Evolutionary conservation across 2,113 vertebrate genomes (phyloP), one percentile per base, ranked within the genome.

Genomic region (Atlantisia rogersi): DNA sequence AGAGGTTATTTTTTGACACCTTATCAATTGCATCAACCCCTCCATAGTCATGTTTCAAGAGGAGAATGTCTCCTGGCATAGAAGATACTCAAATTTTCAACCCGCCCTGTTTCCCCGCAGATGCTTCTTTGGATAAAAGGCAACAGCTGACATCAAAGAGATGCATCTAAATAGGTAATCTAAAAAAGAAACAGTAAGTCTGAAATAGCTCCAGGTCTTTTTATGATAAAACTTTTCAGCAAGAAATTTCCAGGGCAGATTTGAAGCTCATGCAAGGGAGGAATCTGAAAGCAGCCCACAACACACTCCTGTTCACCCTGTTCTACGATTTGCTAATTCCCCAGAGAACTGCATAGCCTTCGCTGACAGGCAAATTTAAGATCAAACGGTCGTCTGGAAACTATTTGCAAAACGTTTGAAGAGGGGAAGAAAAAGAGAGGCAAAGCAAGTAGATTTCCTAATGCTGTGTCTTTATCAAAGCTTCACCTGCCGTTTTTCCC

Each of bases 371-470:
- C 93, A 96, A 96, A 96, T 95, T 94, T 65, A 50, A 96, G 93
- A 96, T 96, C 96, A 95, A 97, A 96, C 82, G 1, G 70, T 56
- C 2, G 76, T 81, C 93, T 94, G 82, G 90, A 80, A 86, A 35
- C 82, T 74, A 97, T 97, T 97, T 96, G 94, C 95, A 97, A 96
- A 96, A 62, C 67, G 79, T 97, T 96, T 96, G 96, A 97, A 95
- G 96, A 95, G 78, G 87, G 85, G 50, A 95, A 94, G 83, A 94
- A 90, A 96, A 89, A 94, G 67, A 48, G 85, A 96, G 92, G 86
- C 87, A 22, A 46, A 97, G 86, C 83, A 69, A 92, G 70, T 58
- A 94, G 78, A 86, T 80, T 96, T 97, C 92, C 87, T 96, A 96
- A 96, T 77, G 92, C 75, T 55, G 19, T 56, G 58, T 74, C 95